Conservation (phyloP, 2,888 invertebrate species). For the Carabus problematicus region DNA sequence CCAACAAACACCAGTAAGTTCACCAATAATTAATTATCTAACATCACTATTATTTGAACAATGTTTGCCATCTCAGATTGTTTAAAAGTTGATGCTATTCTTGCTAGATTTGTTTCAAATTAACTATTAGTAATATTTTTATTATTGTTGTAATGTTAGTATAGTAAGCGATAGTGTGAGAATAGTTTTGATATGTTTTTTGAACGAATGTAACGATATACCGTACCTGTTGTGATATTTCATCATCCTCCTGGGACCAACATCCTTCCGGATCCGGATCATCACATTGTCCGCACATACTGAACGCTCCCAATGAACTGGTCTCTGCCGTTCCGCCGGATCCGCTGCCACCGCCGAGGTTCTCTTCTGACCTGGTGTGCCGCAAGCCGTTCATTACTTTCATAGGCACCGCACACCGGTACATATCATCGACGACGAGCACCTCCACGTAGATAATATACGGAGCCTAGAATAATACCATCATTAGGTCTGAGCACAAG, state of each 20-base stretch:
- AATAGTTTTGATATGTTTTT: no score
- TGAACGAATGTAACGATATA: no score
- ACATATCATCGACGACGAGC: slow-evolving; percentile 83
- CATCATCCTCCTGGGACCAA: slow-evolving; percentile 98
- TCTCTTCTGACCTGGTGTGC: slow-evolving; percentile 95
- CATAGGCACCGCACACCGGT: slow-evolving; percentile 86
- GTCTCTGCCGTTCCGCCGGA: slow-evolving; percentile 55
- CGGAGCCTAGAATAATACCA: slow-evolving; percentile 88
- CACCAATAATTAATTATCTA: background rate
- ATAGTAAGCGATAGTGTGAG: no score
- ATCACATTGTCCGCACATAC: slow-evolving; percentile 65
- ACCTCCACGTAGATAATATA: slow-evolving; percentile 99
- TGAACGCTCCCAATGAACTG: slow-evolving; percentile 58
- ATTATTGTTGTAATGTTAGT: no score
- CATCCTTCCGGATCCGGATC: slow-evolving; percentile 74
- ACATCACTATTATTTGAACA: no score
- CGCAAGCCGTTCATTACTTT: slow-evolving; percentile 86
- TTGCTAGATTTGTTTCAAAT: no score
- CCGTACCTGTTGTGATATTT: slow-evolving; percentile 78
- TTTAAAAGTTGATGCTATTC: no score
- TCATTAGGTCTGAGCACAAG: no score
- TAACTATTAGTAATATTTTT: no score
- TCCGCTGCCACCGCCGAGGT: slow-evolving; percentile 63
- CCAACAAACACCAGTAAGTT: slow-evolving; percentile 21
- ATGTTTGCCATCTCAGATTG: no score